phyloP scores from a whole-genome alignment of 2,113 vertebrate genomes.

The Albula glossodonta region DNA sequence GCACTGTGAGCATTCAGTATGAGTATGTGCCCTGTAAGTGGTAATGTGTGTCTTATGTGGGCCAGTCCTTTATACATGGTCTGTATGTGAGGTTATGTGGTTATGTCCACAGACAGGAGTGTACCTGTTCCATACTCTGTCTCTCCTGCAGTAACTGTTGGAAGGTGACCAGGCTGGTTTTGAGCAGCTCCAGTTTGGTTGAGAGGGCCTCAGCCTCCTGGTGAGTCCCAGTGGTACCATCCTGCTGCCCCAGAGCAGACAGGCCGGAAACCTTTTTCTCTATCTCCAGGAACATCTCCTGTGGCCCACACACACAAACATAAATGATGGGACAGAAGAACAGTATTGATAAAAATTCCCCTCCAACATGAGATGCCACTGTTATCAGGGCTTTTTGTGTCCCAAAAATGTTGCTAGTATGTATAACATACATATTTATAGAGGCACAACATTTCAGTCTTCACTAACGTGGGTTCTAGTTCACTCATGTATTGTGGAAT shows the following conservation, averaged over 20 bases:
- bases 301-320: slow-evolving; percentile 26
- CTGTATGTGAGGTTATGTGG: slow-evolving; percentile 3
- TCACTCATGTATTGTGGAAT: not conserved
- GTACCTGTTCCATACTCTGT: slow-evolving; percentile 67
- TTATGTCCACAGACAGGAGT: not conserved
- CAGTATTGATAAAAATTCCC: not conserved
- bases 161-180: slow-evolving; percentile 78
- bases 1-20: not conserved
- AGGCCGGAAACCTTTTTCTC: slow-evolving; percentile 78
- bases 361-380: not conserved
- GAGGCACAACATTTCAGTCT: not conserved
- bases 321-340: not conserved
- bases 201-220: slow-evolving; percentile 74
- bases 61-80: not conserved
- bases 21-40: not conserved
- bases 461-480: not conserved
- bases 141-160: slow-evolving; percentile 78
- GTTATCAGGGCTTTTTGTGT: not conserved
- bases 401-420: not conserved
- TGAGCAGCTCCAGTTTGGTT: slow-evolving; percentile 80
- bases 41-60: not conserved
- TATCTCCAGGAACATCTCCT: slow-evolving; percentile 85
- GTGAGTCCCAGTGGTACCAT: slow-evolving; percentile 52
- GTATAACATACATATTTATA: not conserved
- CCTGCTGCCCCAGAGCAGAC: slow-evolving; percentile 49